These are phyloP conservation scores for Eucera pruinosa DNA, from an alignment of 2,888 invertebrate species.

Conservation along the genomic window DNA sequence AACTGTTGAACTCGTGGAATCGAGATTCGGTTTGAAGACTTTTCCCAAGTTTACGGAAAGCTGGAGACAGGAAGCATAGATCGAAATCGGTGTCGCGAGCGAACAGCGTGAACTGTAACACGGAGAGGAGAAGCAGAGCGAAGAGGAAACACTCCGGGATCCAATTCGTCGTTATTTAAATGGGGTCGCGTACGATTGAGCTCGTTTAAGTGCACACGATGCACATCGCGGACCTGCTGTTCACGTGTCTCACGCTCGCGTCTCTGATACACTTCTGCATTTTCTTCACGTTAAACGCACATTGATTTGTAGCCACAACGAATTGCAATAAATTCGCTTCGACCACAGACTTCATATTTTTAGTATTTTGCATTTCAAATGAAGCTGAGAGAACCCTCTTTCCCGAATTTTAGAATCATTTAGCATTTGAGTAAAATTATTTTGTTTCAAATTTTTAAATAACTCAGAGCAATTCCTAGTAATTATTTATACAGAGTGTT, in stretches of 20 bases:
- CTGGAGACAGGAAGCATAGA: constrained; percentile 2
- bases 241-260: constrained; percentile 31
- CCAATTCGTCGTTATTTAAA: constrained; percentile 65
- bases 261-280: constrained; percentile 7
- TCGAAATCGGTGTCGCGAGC: constrained; percentile 14
- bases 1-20: constrained; percentile 19
- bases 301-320: no score
- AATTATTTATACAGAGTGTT: no score
- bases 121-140: constrained; percentile 24
- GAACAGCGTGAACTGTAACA: constrained; percentile 21
- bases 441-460: no score
- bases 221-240: constrained; percentile 40
- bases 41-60: not conserved
- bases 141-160: constrained; percentile 58
- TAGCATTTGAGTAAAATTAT: no score
- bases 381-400: no score
- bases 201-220: constrained; percentile 58
- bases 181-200: constrained; percentile 64
- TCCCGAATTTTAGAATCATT: no score
- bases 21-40: no score
- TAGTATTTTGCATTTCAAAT: no score
- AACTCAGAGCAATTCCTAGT: no score
- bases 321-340: no score
- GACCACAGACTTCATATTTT: no score
- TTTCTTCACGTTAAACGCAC: not conserved